Conservation (phyloP, 2,113 vertebrate species). For the Cynoglossus semilaevis region DNA sequence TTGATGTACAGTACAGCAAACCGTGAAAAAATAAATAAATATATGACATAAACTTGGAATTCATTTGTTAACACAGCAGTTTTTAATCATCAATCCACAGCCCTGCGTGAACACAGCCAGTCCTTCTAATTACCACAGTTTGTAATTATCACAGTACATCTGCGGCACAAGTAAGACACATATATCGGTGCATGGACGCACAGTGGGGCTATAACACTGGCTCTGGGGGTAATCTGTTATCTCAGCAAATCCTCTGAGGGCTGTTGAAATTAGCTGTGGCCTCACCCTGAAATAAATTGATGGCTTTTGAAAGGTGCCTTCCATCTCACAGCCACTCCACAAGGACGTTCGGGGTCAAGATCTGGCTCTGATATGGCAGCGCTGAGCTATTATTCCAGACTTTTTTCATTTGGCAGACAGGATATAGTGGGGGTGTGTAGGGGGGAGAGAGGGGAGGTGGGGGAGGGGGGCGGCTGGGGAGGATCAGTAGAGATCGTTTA, state of each 20-base stretch:
- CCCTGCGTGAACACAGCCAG: conserved; percentile 46
- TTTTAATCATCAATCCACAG: conserved; percentile 55
- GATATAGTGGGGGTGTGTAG: conserved; percentile 34
- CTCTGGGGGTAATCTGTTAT: conserved; percentile 42
- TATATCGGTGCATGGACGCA: conserved; percentile 33
- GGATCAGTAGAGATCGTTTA: conserved; percentile 55
- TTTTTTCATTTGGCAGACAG: conserved; percentile 32
- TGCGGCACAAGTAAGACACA: conserved; percentile 56
- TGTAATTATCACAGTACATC: conserved; percentile 59
- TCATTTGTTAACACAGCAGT: conserved; percentile 43
- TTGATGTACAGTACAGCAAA: conserved; percentile 51
- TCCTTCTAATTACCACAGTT: conserved; percentile 53
- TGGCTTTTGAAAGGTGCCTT: conserved; percentile 46
- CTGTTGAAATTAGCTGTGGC: conserved; percentile 56
- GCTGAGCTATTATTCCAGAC: conserved; percentile 38
- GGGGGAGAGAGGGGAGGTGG: background rate
- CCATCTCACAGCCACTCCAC: conserved; percentile 29
- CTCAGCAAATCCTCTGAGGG: conserved; percentile 54
- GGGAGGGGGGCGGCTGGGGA: no score
- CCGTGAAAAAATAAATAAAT: conserved; percentile 41
- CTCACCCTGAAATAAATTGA: conserved; percentile 46
- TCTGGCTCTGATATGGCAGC: conserved; percentile 47
- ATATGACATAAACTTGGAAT: conserved; percentile 39
- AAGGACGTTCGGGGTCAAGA: conserved; percentile 59
- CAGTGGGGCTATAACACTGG: conserved; percentile 24